Evolutionary conservation across 2,888 invertebrate genomes (phyloP).

Genomic region (Oegoconia quadripuncta): DNA sequence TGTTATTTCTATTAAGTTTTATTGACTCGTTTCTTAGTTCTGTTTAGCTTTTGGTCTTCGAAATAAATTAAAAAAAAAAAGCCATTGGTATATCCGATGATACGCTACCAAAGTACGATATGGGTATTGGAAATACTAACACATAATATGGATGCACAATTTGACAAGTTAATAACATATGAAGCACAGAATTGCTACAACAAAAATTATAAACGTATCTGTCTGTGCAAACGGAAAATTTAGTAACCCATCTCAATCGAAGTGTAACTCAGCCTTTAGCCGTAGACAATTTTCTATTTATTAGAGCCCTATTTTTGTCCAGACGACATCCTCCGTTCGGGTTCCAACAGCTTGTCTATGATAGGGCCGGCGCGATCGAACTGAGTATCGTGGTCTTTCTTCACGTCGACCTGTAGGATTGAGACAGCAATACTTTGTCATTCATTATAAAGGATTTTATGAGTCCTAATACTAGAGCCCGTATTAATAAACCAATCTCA

Average conservation of each 20-base stretch:
- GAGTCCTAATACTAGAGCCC: background rate
- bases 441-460: background rate
- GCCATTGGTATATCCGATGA: too few species aligned
- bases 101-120: too few species aligned
- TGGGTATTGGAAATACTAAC: too few species aligned
- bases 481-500: too few species aligned
- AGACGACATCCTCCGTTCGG: conserved; percentile 39
- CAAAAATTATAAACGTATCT: background rate
- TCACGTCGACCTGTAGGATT: background rate
- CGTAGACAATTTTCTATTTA: background rate
- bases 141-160: too few species aligned
- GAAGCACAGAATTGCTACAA: background rate
- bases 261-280: background rate
- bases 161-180: too few species aligned
- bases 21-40: too few species aligned
- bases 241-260: background rate
- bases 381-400: conserved; percentile 22
- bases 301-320: conserved; percentile 35
- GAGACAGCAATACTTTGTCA: too few species aligned
- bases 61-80: too few species aligned
- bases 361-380: conserved; percentile 28
- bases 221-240: background rate
- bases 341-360: conserved; percentile 38
- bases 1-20: too few species aligned
- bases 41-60: too few species aligned